phyloP scores from a whole-genome alignment of 2,797 vertebrate species.

The Lagodon rhomboides region DNA sequence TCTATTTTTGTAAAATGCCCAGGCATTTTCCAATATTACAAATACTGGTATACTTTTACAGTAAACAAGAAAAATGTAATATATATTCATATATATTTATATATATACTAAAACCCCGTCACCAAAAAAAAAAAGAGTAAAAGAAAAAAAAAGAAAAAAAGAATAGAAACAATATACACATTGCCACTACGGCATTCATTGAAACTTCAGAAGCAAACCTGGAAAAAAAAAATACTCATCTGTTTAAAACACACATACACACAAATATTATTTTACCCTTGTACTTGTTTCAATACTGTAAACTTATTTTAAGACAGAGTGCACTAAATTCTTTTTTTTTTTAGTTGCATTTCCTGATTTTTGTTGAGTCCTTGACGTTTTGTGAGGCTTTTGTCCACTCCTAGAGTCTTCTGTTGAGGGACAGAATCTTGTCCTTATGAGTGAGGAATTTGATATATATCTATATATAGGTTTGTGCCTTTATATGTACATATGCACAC shows the following conservation, averaged over 20 bases:
- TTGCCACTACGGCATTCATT: conserved; percentile 93
- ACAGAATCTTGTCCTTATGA: conserved; percentile 72
- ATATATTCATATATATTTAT: conserved; percentile 89
- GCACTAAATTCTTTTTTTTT: conserved; percentile 91
- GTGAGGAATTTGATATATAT: conserved; percentile 81
- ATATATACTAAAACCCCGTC: conserved; percentile 98
- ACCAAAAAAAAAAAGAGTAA: conserved; percentile 88
- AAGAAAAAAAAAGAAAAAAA: conserved; percentile 78
- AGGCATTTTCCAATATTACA: conserved; percentile 99
- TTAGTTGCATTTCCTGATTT: conserved; percentile 93
- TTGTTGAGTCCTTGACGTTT: conserved; percentile 79
- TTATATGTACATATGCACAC: conserved; percentile 86
- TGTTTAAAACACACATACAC: conserved; percentile 97
- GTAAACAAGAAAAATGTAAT: conserved; percentile 99
- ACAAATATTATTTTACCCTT: conserved; percentile 98
- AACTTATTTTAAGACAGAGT: conserved; percentile 99
- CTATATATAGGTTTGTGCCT: conserved; percentile 83
- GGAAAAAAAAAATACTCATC: conserved; percentile 86
- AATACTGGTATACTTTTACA: conserved; percentile 99
- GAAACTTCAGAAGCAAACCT: conserved; percentile 94
- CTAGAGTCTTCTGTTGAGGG: conserved; percentile 70
- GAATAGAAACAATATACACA: conserved; percentile 90
- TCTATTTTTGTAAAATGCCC: conserved; percentile 98
- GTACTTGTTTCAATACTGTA: conserved; percentile 99
- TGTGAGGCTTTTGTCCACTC: conserved; percentile 77